Evolutionary conservation across 2,113 vertebrate genomes (phyloP).

Genomic region (Rhinoderma darwinii): DNA sequence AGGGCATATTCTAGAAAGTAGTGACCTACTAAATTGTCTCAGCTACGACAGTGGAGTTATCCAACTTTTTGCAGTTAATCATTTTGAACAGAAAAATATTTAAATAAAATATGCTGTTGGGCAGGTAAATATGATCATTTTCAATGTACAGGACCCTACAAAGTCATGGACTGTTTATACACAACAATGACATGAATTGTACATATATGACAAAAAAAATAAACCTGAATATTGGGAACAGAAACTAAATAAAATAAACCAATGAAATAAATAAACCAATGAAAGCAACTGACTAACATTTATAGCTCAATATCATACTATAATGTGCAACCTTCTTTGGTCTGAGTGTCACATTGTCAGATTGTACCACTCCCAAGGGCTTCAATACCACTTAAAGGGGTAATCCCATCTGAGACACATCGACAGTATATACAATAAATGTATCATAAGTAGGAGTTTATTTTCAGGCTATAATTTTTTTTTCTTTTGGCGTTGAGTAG

Average conservation of each 20-base stretch:
- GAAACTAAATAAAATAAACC: background rate
- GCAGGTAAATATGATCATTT: background rate
- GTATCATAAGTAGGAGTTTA: no score
- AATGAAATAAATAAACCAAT: background rate
- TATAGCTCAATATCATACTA: no score
- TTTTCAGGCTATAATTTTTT: no score
- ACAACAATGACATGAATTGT: background rate
- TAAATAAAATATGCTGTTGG: background rate
- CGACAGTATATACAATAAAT: no score
- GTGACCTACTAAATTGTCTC: background rate
- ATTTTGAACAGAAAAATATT: background rate
- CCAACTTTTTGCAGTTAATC: background rate
- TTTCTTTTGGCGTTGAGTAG: no score
- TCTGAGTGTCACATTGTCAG: no score
- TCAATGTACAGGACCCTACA: background rate
- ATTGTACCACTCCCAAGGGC: no score
- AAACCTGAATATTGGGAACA: background rate
- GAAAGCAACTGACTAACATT: no score
- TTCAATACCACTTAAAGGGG: no score
- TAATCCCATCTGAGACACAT: no score
- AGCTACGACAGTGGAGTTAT: background rate
- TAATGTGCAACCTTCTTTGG: no score
- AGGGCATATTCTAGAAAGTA: background rate
- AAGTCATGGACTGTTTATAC: background rate
- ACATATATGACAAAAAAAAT: background rate